These are phyloP conservation scores for Acrobasis suavella DNA, from an alignment of 2,888 invertebrate species.

Conservation along the genomic window DNA sequence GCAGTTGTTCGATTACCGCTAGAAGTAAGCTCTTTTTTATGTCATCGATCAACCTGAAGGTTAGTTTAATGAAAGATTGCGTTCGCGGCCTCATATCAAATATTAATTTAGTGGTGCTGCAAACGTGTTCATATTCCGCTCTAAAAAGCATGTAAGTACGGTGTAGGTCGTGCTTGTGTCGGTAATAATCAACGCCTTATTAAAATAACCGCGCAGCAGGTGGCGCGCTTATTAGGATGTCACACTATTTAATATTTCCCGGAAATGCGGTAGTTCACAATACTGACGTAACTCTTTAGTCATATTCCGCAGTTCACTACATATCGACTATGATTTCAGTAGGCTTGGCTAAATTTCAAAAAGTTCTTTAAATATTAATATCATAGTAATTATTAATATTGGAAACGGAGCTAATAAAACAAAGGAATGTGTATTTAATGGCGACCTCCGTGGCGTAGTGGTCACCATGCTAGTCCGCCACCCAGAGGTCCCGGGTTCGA, in stretches of 20 bases:
- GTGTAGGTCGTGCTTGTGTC: neutral
- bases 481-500: too few species aligned
- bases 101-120: neutral
- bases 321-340: constrained; percentile 31
- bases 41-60: too few species aligned
- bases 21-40: too few species aligned
- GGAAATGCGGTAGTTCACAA: constrained; percentile 44
- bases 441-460: too few species aligned
- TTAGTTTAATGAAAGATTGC: neutral
- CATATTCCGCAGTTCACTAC: constrained; percentile 43
- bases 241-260: neutral
- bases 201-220: constrained; percentile 21
- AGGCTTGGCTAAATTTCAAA: constrained; percentile 32
- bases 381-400: constrained; percentile 27
- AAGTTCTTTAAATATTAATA: constrained; percentile 26
- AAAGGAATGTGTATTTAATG: constrained; percentile 46
- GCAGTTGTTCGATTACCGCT: too few species aligned
- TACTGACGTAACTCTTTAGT: constrained; percentile 54
- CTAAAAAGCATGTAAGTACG: too few species aligned
- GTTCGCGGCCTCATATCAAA: neutral
- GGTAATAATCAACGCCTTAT: constrained; percentile 14
- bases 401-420: constrained; percentile 34
- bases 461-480: too few species aligned
- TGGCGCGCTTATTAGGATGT: constrained; percentile 5
- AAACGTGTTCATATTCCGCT: constrained; percentile 4